These are phyloP conservation scores for Parazoanthus atlanticus DNA, from an alignment of 92 coral and sea anemone species.

Conservation along the genomic window DNA sequence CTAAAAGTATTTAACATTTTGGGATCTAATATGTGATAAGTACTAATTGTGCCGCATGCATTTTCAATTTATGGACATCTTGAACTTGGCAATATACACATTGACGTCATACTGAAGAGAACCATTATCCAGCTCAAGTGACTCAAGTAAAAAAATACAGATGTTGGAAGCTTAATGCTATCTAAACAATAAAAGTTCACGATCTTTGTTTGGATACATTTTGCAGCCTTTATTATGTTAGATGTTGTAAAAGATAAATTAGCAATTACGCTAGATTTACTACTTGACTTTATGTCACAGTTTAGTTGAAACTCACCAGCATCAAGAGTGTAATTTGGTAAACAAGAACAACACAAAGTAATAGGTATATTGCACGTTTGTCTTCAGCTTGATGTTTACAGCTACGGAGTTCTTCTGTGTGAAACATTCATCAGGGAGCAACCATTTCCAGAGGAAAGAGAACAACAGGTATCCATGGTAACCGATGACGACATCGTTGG, in stretches of 20 bases:
- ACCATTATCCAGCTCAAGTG: background rate
- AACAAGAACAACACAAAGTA: background rate
- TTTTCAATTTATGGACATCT: no score
- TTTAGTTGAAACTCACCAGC: background rate
- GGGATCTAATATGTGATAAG: no score
- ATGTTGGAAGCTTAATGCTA: background rate
- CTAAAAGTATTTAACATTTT: no score
- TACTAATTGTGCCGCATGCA: no score
- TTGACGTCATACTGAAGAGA: no score
- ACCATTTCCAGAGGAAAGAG: conserved; percentile 29
- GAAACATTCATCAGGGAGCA: conserved; percentile 8
- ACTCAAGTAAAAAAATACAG: background rate
- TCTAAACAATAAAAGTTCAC: background rate
- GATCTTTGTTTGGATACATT: no score
- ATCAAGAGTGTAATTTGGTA: no score
- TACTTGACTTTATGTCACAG: background rate
- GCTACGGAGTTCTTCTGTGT: conserved; percentile 35
- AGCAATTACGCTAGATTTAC: background rate
- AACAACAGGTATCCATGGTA: conserved; percentile 29
- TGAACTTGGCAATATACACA: no score
- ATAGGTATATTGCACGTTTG: background rate
- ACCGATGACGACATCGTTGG: conserved; percentile 10
- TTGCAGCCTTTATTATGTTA: no score
- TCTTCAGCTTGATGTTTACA: conserved; percentile 30
- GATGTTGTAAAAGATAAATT: no score